Conservation (phyloP, 92 coral and sea anemone genomes). For the Nematostella vectensis region DNA sequence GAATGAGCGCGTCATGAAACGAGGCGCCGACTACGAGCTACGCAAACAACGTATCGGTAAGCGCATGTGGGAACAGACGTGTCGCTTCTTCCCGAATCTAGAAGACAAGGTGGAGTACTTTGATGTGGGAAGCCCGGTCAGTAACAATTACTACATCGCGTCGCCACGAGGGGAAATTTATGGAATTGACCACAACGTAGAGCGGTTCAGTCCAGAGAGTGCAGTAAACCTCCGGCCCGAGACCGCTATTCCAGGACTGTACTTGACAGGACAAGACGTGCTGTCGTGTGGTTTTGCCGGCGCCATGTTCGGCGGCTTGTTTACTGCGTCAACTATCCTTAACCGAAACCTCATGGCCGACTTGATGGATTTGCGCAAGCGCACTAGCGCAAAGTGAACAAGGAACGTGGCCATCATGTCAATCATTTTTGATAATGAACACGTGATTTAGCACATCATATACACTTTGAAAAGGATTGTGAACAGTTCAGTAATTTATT, state of each 20-base stretch:
- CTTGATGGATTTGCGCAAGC: slow-evolving; percentile 39
- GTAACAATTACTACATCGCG: slow-evolving; percentile 77
- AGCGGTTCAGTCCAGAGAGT: slow-evolving; percentile 67
- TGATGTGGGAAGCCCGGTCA: slow-evolving; percentile 82
- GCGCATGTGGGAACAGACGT: slow-evolving; percentile 92
- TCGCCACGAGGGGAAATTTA: slow-evolving; percentile 88
- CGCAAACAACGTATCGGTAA: slow-evolving; percentile 78
- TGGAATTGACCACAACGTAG: slow-evolving; percentile 85
- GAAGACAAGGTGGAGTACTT: slow-evolving; percentile 80
- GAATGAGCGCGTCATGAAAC: slow-evolving; percentile 81
- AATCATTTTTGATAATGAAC: too few species aligned
- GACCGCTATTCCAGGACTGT: slow-evolving; percentile 75
- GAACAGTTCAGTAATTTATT: too few species aligned
- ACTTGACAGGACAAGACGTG: slow-evolving; percentile 80
- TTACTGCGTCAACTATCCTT: slow-evolving; percentile 68
- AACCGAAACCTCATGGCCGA: slow-evolving; percentile 61
- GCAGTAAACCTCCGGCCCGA: slow-evolving; percentile 72
- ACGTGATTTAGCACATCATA: too few species aligned
- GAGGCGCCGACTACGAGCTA: slow-evolving; percentile 84
- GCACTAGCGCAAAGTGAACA: slow-evolving; percentile 14
- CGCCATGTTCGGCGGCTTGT: slow-evolving; percentile 70
- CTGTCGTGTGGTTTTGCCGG: slow-evolving; percentile 78
- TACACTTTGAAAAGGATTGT: too few species aligned
- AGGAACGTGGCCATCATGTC: too few species aligned
- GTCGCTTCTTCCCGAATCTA: slow-evolving; percentile 63